A percentile compares a stretch with the other conserved stretches of the same genome.
Conservation (phyloP, 30 jellyfish, hydroid and myxozoan genomes). For the Haliclystus octoradiatus region DNA sequence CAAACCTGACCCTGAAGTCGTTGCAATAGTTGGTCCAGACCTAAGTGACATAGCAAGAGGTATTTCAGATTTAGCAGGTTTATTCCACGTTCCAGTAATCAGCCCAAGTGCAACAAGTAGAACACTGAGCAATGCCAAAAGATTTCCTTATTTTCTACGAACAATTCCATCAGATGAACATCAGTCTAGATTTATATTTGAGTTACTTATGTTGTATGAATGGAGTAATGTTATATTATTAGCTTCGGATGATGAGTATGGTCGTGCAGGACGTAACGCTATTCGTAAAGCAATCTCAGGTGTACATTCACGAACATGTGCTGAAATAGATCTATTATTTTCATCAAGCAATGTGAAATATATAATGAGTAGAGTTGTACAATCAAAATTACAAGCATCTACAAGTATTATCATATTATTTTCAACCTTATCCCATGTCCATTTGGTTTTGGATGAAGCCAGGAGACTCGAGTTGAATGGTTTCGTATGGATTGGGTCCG, state of each 20-base stretch:
- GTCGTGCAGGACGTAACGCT: constrained; percentile 69
- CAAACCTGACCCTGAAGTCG: constrained; percentile 26
- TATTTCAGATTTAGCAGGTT: constrained; percentile 63
- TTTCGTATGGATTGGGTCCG: constrained; percentile 53
- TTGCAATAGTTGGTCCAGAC: constrained; percentile 79
- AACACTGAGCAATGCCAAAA: constrained; percentile 34
- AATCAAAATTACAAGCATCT: constrained; percentile 6
- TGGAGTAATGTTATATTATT: constrained; percentile 67
- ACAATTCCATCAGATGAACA: constrained; percentile 75
- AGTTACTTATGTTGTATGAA: constrained; percentile 16
- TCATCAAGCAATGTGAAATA: neutral
- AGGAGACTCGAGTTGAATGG: constrained; percentile 10
- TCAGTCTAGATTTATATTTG: constrained; percentile 33
- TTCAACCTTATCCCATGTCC: constrained; percentile 6
- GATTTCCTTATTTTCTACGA: constrained; percentile 65
- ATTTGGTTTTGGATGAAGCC: constrained; percentile 12
- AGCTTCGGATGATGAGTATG: constrained; percentile 77
- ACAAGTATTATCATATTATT: constrained; percentile 34
- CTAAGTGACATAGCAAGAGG: constrained; percentile 72
- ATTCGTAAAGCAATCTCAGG: constrained; percentile 9
- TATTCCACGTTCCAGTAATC: constrained; percentile 65
- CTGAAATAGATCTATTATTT: constrained; percentile 53
- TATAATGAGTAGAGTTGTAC: constrained; percentile 8
- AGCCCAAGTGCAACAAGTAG: constrained; percentile 79
- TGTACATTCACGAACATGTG: constrained; percentile 24